A percentile compares a stretch with the other conserved stretches of the same genome.
phyloP scores from a whole-genome alignment of 2,113 vertebrate species.

The Eudorcas thomsonii region DNA sequence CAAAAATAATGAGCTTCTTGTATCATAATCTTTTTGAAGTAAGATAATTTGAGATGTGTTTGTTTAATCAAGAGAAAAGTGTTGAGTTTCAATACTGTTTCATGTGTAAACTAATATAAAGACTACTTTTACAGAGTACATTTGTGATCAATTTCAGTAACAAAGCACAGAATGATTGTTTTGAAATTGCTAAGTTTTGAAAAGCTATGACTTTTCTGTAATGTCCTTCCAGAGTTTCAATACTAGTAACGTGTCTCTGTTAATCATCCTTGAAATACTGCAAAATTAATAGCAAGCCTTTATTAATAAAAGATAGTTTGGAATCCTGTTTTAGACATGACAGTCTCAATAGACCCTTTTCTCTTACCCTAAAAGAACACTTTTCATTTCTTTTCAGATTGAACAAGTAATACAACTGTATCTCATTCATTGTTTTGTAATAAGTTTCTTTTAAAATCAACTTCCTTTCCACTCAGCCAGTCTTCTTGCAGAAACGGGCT shows the following conservation, averaged over 20 bases:
- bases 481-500: slow-evolving; percentile 43
- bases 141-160: not conserved
- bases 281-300: not conserved
- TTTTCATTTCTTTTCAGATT: not conserved
- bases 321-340: not conserved
- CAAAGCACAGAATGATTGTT: not conserved
- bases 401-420: not conserved
- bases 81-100: not conserved
- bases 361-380: not conserved
- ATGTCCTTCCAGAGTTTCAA: not conserved
- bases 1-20: not conserved
- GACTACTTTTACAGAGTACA: not conserved
- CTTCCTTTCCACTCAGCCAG: not conserved
- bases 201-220: not conserved
- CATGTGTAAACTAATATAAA: not conserved
- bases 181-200: not conserved
- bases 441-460: slow-evolving; percentile 61
- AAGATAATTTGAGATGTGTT: not conserved
- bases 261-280: not conserved
- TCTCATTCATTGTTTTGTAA: not conserved
- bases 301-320: not conserved
- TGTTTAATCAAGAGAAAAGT: not conserved
- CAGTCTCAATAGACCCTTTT: not conserved
- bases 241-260: not conserved
- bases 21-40: not conserved